Conservation (phyloP, 1,140 invertebrate species). For the Goniozus legneri region DNA sequence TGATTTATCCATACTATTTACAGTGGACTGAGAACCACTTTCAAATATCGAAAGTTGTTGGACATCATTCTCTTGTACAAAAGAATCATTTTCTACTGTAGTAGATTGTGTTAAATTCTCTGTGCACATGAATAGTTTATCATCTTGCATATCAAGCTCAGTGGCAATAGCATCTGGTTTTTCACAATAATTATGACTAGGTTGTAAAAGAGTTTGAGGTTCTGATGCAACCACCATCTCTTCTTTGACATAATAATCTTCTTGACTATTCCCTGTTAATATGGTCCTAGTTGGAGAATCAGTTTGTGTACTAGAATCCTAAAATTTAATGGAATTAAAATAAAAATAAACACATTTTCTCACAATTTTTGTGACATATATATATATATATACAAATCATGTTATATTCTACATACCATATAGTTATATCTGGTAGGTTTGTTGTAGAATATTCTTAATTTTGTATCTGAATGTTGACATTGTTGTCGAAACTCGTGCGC, state of each 20-base stretch:
- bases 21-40: slow-evolving; percentile 1
- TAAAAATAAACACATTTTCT: background rate
- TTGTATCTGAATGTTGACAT: slow-evolving; percentile 47
- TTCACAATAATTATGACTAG: slow-evolving; percentile 18
- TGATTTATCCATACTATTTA: background rate
- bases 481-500: slow-evolving; percentile 49
- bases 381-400: no score
- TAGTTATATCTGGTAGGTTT: slow-evolving; percentile 42
- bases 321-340: slow-evolving; percentile 14
- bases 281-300: slow-evolving; percentile 34
- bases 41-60: slow-evolving; percentile 11
- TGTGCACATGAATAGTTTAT: slow-evolving; percentile 47
- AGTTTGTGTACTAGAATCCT: slow-evolving; percentile 48
- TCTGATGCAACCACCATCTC: slow-evolving; percentile 28
- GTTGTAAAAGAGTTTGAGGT: slow-evolving; percentile 23
- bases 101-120: slow-evolving; percentile 34
- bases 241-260: slow-evolving; percentile 44
- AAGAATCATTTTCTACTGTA: slow-evolving; percentile 20
- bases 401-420: no score
- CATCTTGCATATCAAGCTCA: slow-evolving; percentile 31
- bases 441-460: slow-evolving; percentile 43
- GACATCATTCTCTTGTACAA: slow-evolving; percentile 8
- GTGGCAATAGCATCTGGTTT: slow-evolving; percentile 16
- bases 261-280: slow-evolving; percentile 29
- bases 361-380: no score